Percentiles rank a stretch among this genome's conserved stretches.
phyloP scores from a whole-genome alignment of 2,888 invertebrate species.

The Sesamia inferens region DNA sequence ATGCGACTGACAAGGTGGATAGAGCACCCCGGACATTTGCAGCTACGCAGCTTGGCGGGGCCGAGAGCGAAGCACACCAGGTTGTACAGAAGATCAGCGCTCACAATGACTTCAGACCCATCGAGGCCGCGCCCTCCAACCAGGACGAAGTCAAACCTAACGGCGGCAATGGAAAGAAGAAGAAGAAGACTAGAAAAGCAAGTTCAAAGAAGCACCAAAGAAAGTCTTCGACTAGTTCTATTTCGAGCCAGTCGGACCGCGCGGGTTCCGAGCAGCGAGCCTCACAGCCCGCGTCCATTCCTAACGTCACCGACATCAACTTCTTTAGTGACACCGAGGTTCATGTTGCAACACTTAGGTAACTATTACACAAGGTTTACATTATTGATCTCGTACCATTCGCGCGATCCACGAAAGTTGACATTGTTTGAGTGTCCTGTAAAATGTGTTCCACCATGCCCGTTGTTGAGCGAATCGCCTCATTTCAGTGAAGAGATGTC shows the following conservation, averaged over 20 bases:
- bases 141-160: slow-evolving; percentile 88
- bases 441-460: slow-evolving; percentile 33
- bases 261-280: slow-evolving; percentile 85
- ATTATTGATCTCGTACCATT: slow-evolving; percentile 12
- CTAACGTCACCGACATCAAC: slow-evolving; percentile 86
- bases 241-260: slow-evolving; percentile 88
- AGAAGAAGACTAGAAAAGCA: slow-evolving; percentile 94
- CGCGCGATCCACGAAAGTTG: slow-evolving; percentile 17
- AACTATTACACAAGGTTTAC: slow-evolving; percentile 64
- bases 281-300: slow-evolving; percentile 78
- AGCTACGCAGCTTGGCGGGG: slow-evolving; percentile 87
- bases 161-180: slow-evolving; percentile 91
- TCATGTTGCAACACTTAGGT: slow-evolving; percentile 91
- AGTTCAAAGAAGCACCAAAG: slow-evolving; percentile 94
- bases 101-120: slow-evolving; percentile 91
- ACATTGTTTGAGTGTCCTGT: slow-evolving; percentile 24
- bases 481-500: slow-evolving; percentile 89
- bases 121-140: slow-evolving; percentile 80
- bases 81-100: slow-evolving; percentile 91
- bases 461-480: slow-evolving; percentile 70
- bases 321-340: slow-evolving; percentile 98
- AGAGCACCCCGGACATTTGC: slow-evolving; percentile 88
- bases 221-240: slow-evolving; percentile 91
- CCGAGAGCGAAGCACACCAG: slow-evolving; percentile 87
- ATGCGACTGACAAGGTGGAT: slow-evolving; percentile 87